Percentiles rank a stretch among this genome's conserved stretches.
These are phyloP conservation scores for Chirona hameri DNA, from an alignment of 2,888 invertebrate species.

Conservation along the genomic window DNA sequence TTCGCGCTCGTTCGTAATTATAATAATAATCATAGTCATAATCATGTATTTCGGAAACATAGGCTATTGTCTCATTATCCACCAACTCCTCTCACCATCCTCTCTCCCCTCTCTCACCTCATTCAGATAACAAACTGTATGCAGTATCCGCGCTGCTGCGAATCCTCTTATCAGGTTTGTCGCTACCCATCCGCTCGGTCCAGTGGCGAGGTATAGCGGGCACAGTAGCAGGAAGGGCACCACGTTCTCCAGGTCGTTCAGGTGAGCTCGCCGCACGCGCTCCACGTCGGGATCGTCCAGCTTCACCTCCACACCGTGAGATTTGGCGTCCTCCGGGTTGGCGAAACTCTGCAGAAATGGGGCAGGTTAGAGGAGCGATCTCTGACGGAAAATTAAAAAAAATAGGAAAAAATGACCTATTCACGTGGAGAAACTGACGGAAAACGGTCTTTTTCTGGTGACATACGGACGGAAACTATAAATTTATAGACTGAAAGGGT, in stretches of 20 bases:
- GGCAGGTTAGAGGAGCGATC: no score
- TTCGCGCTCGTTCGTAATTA: no score
- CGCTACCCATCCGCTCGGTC: slow-evolving; percentile 54
- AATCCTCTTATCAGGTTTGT: slow-evolving; percentile 41
- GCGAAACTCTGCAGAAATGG: slow-evolving; percentile 51
- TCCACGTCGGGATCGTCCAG: slow-evolving; percentile 53
- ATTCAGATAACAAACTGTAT: neutral
- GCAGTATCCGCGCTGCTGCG: neutral
- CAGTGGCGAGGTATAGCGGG: slow-evolving; percentile 59
- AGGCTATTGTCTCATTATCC: no score
- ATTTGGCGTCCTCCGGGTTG: slow-evolving; percentile 53
- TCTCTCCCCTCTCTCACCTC: neutral
- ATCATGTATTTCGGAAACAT: no score
- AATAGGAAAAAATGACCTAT: no score
- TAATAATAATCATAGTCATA: no score
- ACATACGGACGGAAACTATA: no score
- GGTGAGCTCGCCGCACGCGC: slow-evolving; percentile 58
- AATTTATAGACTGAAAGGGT: no score
- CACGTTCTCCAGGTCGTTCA: slow-evolving; percentile 69
- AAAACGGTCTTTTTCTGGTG: no score
- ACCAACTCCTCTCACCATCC: no score
- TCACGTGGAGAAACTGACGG: no score
- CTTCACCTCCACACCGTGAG: slow-evolving; percentile 40
- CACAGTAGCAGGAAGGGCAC: slow-evolving; percentile 60
- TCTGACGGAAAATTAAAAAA: no score